A percentile compares a stretch with the other conserved stretches of the same genome.
phyloP scores from a whole-genome alignment of 2,113 vertebrate genomes.

The Oreochromis aureus region DNA sequence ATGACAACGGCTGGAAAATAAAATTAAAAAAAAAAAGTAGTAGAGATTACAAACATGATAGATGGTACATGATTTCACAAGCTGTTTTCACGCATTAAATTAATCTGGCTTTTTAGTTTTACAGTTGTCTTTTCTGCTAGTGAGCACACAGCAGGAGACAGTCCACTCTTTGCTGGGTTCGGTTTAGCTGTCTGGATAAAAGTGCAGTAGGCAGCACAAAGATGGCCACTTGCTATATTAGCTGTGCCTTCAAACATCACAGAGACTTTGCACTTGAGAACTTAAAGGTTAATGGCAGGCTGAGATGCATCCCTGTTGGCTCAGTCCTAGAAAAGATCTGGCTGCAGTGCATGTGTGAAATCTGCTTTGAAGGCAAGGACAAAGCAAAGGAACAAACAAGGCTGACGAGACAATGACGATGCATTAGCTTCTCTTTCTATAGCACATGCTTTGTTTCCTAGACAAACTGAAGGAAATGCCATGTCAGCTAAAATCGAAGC shows the following conservation, averaged over 20 bases:
- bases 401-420: neutral
- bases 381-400: neutral
- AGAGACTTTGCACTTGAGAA: neutral
- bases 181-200: neutral
- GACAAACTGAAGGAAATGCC: neutral
- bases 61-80: neutral
- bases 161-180: neutral
- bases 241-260: too few species aligned
- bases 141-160: neutral
- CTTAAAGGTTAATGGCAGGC: neutral
- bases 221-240: too few species aligned
- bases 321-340: neutral
- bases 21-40: too few species aligned
- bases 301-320: neutral
- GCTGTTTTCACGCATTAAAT: neutral
- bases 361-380: neutral
- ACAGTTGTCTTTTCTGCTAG: neutral
- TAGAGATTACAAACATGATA: neutral
- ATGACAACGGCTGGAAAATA: constrained; percentile 67
- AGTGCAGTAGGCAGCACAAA: neutral
- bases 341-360: neutral
- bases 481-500: neutral
- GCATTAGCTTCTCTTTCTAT: neutral
- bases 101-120: neutral
- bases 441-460: neutral